A percentile compares a stretch with the other conserved stretches of the same genome.
These are phyloP conservation scores for Alligator sinensis DNA, from an alignment of 2,113 vertebrate species.

Conservation along the genomic window DNA sequence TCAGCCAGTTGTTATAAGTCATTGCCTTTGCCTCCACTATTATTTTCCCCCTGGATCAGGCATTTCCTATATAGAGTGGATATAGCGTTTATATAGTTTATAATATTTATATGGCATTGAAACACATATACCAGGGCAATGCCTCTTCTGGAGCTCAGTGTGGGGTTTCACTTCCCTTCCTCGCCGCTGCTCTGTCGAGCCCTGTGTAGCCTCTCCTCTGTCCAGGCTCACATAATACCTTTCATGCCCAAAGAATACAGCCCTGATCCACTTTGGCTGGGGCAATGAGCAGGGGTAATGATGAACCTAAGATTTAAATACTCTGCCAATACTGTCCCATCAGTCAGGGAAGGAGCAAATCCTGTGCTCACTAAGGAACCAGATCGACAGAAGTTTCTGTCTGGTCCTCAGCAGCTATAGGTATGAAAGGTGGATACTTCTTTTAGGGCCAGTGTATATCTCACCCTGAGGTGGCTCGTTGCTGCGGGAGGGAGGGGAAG, in stretches of 20 bases:
- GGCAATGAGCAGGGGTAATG: not conserved
- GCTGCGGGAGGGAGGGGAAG: not conserved
- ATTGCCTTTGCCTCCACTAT: not conserved
- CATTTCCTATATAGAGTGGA: not conserved
- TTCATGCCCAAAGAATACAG: not conserved
- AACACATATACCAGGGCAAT: not conserved
- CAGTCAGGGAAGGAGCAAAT: not conserved
- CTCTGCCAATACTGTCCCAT: no score
- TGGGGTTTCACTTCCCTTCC: not conserved
- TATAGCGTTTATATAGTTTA: no score
- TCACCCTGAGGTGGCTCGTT: not conserved
- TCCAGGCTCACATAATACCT: not conserved
- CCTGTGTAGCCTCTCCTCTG: not conserved
- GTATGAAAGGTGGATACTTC: not conserved
- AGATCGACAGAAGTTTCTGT: not conserved
- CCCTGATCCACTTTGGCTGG: no score
- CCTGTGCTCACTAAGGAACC: not conserved
- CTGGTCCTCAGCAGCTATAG: not conserved
- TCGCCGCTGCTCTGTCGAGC: not conserved
- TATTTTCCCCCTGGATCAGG: not conserved
- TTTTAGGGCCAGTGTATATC: not conserved
- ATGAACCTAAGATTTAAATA: no score
- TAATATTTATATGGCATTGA: not conserved
- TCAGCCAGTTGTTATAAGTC: not conserved
- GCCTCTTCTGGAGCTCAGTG: not conserved